These are phyloP conservation scores for Scolopax bukidnonensis DNA, from an alignment of 2,797 vertebrate genomes.

Conservation along the genomic window DNA sequence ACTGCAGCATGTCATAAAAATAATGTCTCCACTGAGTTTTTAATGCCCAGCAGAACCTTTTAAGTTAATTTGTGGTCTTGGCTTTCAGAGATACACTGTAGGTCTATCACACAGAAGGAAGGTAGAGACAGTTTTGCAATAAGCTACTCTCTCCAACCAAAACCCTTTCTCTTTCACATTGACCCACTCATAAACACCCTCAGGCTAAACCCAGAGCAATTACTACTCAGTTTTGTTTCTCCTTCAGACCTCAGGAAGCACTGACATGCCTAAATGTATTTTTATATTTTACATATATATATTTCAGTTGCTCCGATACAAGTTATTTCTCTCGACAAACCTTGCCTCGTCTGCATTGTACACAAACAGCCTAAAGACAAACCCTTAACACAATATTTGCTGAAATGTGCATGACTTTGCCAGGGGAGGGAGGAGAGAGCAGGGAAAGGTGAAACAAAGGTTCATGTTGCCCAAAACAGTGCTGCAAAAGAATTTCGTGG, in stretches of 20 bases:
- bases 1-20: background rate
- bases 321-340: background rate
- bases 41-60: background rate
- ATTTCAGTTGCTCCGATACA: background rate
- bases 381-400: background rate
- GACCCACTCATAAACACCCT: background rate
- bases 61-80: background rate
- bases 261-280: background rate
- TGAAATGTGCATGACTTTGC: background rate
- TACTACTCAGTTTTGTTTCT: background rate
- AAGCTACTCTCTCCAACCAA: background rate
- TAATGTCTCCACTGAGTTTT: fast-evolving
- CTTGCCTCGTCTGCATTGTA: background rate
- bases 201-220: background rate
- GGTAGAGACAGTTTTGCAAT: background rate
- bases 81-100: fast-evolving
- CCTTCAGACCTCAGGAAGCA: background rate
- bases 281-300: background rate
- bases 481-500: background rate
- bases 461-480: background rate
- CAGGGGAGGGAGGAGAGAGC: background rate
- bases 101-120: too few species aligned
- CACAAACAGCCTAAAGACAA: background rate
- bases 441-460: background rate
- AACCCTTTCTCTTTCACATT: background rate